These are phyloP conservation scores for Tuta absoluta DNA, from an alignment of 2,888 invertebrate species.

Conservation along the genomic window DNA sequence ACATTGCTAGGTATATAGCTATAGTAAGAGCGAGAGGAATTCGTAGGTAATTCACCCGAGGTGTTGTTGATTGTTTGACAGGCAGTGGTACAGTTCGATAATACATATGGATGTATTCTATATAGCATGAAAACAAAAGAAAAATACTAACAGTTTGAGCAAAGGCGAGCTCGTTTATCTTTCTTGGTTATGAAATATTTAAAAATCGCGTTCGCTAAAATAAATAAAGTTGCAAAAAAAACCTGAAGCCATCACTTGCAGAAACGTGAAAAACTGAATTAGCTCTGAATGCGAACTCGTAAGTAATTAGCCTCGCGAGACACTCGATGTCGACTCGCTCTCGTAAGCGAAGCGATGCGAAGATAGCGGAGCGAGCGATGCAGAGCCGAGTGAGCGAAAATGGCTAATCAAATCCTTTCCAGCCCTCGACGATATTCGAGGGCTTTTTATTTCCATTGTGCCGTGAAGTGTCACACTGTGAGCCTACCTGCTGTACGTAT, in stretches of 20 bases:
- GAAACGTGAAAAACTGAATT: conserved; percentile 76
- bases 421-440: conserved; percentile 71
- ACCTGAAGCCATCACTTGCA: conserved; percentile 58
- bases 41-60: too few relatives aligned
- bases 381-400: conserved; percentile 70
- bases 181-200: too few relatives aligned
- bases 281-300: conserved; percentile 77
- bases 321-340: conserved; percentile 72
- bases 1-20: too few relatives aligned
- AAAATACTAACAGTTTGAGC: too few relatives aligned
- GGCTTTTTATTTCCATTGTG: conserved; percentile 77
- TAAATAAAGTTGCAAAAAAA: neutral
- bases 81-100: too few relatives aligned
- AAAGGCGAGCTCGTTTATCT: too few relatives aligned
- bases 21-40: conserved; percentile 55
- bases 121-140: too few relatives aligned
- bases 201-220: neutral
- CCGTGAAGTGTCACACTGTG: conserved; percentile 69
- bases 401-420: conserved; percentile 81
- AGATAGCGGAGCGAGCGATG: conserved; percentile 69
- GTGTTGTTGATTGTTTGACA: too few relatives aligned
- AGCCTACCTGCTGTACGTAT: conserved; percentile 18
- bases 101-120: too few relatives aligned
- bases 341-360: conserved; percentile 75
- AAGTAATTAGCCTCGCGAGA: conserved; percentile 81